A percentile compares a stretch with the other conserved stretches of the same genome.
These are phyloP conservation scores for Hyperoplus immaculatus DNA, from an alignment of 2,797 vertebrate genomes.

Conservation along the genomic window DNA sequence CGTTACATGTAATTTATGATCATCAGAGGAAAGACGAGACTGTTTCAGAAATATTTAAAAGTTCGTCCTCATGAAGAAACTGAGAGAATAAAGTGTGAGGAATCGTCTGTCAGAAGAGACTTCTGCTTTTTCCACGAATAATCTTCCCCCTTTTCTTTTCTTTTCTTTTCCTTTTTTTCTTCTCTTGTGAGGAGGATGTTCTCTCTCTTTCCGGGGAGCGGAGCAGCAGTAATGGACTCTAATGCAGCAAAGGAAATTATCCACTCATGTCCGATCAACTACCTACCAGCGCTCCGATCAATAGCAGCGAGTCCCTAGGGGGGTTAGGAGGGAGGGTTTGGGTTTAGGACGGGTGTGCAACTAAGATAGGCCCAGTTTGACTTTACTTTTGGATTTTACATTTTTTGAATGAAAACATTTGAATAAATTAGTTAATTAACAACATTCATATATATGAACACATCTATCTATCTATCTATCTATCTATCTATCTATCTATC, in stretches of 20 bases:
- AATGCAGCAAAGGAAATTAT: conserved; percentile 84
- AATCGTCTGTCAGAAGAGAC: conserved; percentile 52
- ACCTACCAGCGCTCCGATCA: conserved; percentile 77
- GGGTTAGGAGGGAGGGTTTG: conserved; percentile 60
- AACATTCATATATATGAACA: no score
- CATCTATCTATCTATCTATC: no score
- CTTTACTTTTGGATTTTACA: conserved; percentile 14
- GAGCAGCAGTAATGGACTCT: conserved; percentile 80
- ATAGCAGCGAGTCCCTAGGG: conserved; percentile 73
- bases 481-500: no score
- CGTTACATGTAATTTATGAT: no score
- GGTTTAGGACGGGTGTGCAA: neutral
- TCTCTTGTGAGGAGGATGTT: conserved; percentile 55
- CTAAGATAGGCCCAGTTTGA: neutral
- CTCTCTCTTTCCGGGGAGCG: conserved; percentile 76
- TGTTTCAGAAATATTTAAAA: neutral
- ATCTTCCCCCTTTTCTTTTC: conserved; percentile 10
- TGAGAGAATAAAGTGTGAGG: conserved; percentile 43
- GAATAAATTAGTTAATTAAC: no score
- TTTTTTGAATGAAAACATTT: neutral
- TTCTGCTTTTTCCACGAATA: conserved; percentile 66
- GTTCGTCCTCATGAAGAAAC: conserved; percentile 39
- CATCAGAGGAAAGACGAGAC: no score
- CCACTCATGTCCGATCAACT: conserved; percentile 82
- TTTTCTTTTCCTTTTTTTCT: conserved; percentile 18